Percentiles rank a stretch among this genome's conserved stretches.
These are phyloP conservation scores for Acropora tenuis DNA, from an alignment of 64 coral and sea anemone species.

Conservation along the genomic window DNA sequence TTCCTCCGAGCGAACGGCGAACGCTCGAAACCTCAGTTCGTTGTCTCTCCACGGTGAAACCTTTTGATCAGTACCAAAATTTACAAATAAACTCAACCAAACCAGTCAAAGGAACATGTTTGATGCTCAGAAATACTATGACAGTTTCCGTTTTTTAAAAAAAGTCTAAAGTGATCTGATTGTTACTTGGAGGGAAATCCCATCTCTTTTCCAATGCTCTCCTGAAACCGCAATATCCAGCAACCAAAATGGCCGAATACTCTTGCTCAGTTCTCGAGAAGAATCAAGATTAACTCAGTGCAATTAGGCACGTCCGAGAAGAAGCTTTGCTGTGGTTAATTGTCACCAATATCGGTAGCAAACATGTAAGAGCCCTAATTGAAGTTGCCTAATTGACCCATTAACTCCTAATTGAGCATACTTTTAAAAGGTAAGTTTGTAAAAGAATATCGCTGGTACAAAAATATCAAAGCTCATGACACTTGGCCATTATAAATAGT, in stretches of 20 bases:
- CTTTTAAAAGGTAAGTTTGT: not conserved
- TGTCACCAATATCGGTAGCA: constrained; percentile 1
- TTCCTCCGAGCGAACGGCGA: too few relatives aligned
- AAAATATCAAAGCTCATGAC: not conserved
- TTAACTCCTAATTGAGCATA: not conserved
- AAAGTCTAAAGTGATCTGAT: too few relatives aligned
- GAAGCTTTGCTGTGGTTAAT: not conserved
- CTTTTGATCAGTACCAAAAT: too few relatives aligned
- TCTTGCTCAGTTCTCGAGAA: not conserved
- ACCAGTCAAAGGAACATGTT: too few relatives aligned
- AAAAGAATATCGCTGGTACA: not conserved
- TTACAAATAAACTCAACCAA: too few relatives aligned
- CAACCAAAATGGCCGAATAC: not conserved
- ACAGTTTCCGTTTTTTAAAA: too few relatives aligned
- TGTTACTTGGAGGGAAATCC: not conserved
- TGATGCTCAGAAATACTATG: too few relatives aligned
- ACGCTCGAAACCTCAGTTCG: too few relatives aligned
- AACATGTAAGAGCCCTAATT: not conserved
- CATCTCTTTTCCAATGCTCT: not conserved
- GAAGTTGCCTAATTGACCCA: constrained; percentile 17
- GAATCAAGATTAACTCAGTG: not conserved
- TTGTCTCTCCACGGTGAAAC: too few relatives aligned
- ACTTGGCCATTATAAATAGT: not conserved
- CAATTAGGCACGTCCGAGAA: not conserved
- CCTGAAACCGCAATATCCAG: not conserved